phyloP scores from a whole-genome alignment of 2,797 vertebrate genomes.

The Anguilla pacifica region DNA sequence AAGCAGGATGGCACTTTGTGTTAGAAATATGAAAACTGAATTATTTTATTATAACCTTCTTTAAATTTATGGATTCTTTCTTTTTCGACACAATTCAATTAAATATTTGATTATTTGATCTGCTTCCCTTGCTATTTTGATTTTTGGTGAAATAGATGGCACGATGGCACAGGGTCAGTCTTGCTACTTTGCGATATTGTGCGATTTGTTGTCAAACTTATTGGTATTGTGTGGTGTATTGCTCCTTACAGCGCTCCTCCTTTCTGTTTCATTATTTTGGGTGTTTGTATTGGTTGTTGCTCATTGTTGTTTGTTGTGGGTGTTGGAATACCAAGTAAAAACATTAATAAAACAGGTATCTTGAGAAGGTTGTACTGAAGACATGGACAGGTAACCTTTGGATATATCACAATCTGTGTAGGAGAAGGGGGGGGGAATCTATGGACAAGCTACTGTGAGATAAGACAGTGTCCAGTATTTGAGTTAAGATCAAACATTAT shows the following conservation, averaged over 20 bases:
- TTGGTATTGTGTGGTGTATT: not conserved
- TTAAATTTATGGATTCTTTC: not conserved
- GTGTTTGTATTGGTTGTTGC: not conserved
- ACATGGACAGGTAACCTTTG: not conserved
- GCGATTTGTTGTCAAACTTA: not conserved
- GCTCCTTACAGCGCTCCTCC: not conserved
- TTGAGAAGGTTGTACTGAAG: not conserved
- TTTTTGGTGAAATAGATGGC: not conserved
- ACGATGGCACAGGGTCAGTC: not conserved
- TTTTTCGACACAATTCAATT: not conserved
- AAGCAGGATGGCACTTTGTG: not conserved
- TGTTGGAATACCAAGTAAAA: conserved; percentile 5
- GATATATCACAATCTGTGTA: not conserved
- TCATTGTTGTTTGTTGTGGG: not conserved
- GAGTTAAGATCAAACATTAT: not conserved
- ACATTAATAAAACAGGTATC: not conserved
- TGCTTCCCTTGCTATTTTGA: not conserved
- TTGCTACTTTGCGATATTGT: not conserved
- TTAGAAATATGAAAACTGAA: not conserved
- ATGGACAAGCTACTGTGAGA: not conserved
- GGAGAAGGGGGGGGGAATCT: not conserved
- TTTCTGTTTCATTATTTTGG: not conserved
- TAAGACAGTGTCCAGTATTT: not conserved
- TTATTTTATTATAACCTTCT: not conserved
- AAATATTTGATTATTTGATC: not conserved